phyloP scores from a whole-genome alignment of 2,113 vertebrate genomes.

The Ptilorrhoa leucosticta region DNA sequence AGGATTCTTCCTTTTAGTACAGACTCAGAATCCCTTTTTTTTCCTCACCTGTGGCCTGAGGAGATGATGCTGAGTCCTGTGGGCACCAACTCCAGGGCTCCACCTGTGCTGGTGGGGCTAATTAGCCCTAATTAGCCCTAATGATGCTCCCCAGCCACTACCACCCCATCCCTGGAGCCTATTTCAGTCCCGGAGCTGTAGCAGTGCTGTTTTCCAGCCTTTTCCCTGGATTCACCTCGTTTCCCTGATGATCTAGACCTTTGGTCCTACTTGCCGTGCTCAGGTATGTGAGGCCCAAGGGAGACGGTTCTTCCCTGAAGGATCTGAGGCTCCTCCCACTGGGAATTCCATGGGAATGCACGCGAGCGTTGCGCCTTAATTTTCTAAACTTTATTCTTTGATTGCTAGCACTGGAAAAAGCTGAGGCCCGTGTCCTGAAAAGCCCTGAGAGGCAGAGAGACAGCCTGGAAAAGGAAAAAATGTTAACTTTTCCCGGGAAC shows the following conservation, averaged over 20 bases:
- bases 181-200: not conserved
- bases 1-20: not conserved
- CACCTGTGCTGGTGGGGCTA: not conserved
- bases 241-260: no score
- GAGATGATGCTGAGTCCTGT: not conserved
- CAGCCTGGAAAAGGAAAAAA: not conserved
- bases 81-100: not conserved
- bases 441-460: not conserved
- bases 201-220: not conserved
- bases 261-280: not conserved
- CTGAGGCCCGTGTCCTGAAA: not conserved
- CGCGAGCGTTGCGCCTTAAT: not conserved
- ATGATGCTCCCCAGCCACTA: not conserved
- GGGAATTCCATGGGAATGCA: not conserved
- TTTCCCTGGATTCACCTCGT: not conserved
- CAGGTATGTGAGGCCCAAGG: fast-evolving
- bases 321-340: not conserved
- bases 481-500: not conserved
- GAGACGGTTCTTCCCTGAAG: fast-evolving
- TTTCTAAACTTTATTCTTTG: not conserved
- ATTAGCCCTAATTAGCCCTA: not conserved
- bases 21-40: not conserved
- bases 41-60: fast-evolving
- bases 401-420: not conserved
- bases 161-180: not conserved